Conservation (phyloP, 2,113 vertebrate species). For the Motacilla alba region DNA sequence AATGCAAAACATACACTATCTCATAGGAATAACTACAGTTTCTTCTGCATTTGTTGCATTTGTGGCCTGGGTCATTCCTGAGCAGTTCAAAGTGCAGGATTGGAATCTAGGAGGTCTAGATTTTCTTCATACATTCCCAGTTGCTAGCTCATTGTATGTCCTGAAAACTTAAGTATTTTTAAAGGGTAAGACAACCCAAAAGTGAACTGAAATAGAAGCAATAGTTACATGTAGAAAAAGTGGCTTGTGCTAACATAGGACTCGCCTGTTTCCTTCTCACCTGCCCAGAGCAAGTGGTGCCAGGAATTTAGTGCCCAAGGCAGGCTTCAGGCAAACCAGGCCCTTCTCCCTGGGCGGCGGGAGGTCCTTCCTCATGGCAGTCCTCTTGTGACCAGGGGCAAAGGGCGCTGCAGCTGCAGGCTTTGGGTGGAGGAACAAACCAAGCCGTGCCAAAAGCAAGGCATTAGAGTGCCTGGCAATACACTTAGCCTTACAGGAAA, state of each 20-base stretch:
- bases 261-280: not conserved
- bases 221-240: not conserved
- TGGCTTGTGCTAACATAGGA: rapidly evolving
- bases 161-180: not conserved
- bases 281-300: not conserved
- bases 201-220: not conserved
- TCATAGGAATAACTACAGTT: not conserved
- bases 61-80: not conserved
- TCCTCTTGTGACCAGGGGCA: not conserved
- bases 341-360: not conserved
- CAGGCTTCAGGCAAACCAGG: not conserved
- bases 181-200: not conserved
- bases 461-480: not conserved
- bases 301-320: not conserved
- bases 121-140: not conserved
- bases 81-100: not conserved
- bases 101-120: not conserved
- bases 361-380: not conserved
- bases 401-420: not conserved
- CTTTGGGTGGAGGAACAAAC: not conserved
- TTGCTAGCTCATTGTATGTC: not conserved
- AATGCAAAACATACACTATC: no score
- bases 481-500: not conserved
- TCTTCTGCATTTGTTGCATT: not conserved
- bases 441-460: rapidly evolving